These are phyloP conservation scores for Encarsia formosa DNA, from an alignment of 2,888 invertebrate species.

Conservation along the genomic window DNA sequence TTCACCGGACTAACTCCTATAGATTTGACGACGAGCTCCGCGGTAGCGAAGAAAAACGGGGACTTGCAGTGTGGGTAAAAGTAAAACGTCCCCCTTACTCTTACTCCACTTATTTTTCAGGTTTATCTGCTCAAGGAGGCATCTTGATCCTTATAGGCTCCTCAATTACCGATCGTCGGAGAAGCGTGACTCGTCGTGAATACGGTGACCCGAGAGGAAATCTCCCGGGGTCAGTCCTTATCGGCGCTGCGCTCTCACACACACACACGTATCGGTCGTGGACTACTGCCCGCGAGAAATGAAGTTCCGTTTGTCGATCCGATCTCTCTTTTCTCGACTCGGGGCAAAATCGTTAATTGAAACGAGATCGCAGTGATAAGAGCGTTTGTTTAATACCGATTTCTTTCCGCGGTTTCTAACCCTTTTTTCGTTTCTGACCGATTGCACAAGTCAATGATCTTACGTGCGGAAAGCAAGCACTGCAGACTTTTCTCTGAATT, in stretches of 20 bases:
- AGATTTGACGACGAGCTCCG: too few species aligned
- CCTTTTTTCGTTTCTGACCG: too few species aligned
- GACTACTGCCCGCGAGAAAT: constrained; percentile 14
- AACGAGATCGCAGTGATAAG: constrained; percentile 16
- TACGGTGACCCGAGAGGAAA: too few species aligned
- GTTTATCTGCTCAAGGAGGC: too few species aligned
- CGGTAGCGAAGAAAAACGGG: too few species aligned
- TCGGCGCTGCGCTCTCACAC: constrained; percentile 17
- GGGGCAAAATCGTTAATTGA: constrained; percentile 24
- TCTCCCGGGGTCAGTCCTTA: constrained; percentile 23
- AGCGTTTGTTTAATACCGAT: constrained; percentile 22
- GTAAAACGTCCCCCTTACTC: too few species aligned
- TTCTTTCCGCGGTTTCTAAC: constrained; percentile 11
- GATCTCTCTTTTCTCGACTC: background rate
- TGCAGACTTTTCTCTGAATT: too few species aligned
- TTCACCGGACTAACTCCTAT: too few species aligned
- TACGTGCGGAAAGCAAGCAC: too few species aligned
- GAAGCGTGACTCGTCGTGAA: constrained; percentile 33
- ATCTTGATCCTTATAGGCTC: constrained; percentile 6
- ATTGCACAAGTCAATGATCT: too few species aligned
- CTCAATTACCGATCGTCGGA: constrained; percentile 36
- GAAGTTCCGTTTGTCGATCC: background rate
- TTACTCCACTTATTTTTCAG: too few species aligned
- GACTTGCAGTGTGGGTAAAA: too few species aligned
- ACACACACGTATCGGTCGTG: constrained; percentile 14